Base-by-base conservation (phyloP, 2,888 invertebrate genomes). In the Eutolmus rufibarbis region DNA sequence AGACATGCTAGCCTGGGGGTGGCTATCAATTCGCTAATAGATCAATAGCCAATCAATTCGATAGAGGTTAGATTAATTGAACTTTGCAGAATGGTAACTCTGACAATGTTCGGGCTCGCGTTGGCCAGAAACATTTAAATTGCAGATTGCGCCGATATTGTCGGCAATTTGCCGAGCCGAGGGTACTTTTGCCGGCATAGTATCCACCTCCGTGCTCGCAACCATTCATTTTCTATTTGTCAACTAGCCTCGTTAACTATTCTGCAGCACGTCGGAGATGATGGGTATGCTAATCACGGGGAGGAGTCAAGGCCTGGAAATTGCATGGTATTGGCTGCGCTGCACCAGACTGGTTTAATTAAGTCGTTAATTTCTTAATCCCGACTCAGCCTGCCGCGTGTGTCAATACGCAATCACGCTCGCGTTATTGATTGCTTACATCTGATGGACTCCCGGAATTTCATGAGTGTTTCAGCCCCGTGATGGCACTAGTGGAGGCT, bases 281-380 rank as follows among this genome's bases (percentile, higher is more conserved):
- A 82, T 82, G 51, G 56, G 34, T 82, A 82, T 82, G 82, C 66
- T 82, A 82, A 82, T 82, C 4, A 34, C 57, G 23, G 82, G 82
- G 82, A 82, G 82, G 82, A 82, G 82, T 82, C 37, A 57, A 5
- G 82, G 31, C 31, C 57, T 82, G n/a, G 34, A 40, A 56, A 82
- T 82, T 82, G 66, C 82, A 82, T 46, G 23, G 40, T n/a, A 82
- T 82, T 82, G 82, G 82, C 37, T 81, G 19, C 19, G 81, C 12
- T 81, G 82, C 37, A 82, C 31, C n/a, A 34, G 66, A 66, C 82
- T 82, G 82, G 82, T 82, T 57, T 82, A 82, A 82, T 82, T 82
- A 82, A 82, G 57, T n/a, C 7, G 82, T 82, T 82, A 82, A 82
- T 82, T 82, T 82, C 57, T 82, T 82, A 82, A 82, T 82, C 37